phyloP scores from a whole-genome alignment of 2,888 invertebrate species.

The Clostera curtula region DNA sequence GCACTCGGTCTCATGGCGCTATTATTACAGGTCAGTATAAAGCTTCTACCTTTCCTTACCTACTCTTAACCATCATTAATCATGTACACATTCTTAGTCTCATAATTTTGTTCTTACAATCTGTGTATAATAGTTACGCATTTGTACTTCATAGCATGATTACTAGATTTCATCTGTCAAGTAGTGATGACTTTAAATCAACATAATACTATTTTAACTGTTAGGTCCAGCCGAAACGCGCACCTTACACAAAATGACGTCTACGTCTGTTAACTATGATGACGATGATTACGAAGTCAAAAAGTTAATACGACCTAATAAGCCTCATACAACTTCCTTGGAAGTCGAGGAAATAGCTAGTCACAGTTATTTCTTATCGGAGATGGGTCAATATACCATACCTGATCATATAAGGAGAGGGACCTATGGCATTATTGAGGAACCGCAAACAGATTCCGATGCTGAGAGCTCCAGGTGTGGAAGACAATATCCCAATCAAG shows the following conservation, averaged over 20 bases:
- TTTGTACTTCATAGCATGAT: constrained; percentile 34
- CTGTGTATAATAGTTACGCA: constrained; percentile 32
- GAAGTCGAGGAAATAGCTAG: constrained; percentile 77
- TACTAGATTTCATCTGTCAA: constrained; percentile 22
- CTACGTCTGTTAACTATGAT: constrained; percentile 74
- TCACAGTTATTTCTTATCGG: constrained; percentile 74
- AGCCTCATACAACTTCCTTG: constrained; percentile 69
- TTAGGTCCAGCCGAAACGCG: constrained; percentile 80
- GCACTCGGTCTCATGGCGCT: constrained; percentile 76
- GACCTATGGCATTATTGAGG: constrained; percentile 66
- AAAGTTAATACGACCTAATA: constrained; percentile 60
- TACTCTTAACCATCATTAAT: constrained; percentile 25
- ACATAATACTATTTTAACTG: constrained; percentile 67
- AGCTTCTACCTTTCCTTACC: constrained; percentile 53
- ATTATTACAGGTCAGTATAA: constrained; percentile 77
- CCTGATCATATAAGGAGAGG: constrained; percentile 62
- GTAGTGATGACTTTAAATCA: constrained; percentile 36
- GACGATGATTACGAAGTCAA: constrained; percentile 50
- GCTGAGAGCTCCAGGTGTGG: constrained; percentile 53
- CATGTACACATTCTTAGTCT: constrained; percentile 15
- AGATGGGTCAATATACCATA: constrained; percentile 61
- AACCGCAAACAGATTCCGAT: constrained; percentile 69
- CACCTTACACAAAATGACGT: constrained; percentile 78
- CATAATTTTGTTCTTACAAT: constrained; percentile 13
- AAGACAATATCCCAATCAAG: constrained; percentile 55